Percentiles rank a stretch among this genome's conserved stretches.
These are phyloP conservation scores for Trididemnum nubilum DNA, from an alignment of 23 tunicate species.

Conservation along the genomic window DNA sequence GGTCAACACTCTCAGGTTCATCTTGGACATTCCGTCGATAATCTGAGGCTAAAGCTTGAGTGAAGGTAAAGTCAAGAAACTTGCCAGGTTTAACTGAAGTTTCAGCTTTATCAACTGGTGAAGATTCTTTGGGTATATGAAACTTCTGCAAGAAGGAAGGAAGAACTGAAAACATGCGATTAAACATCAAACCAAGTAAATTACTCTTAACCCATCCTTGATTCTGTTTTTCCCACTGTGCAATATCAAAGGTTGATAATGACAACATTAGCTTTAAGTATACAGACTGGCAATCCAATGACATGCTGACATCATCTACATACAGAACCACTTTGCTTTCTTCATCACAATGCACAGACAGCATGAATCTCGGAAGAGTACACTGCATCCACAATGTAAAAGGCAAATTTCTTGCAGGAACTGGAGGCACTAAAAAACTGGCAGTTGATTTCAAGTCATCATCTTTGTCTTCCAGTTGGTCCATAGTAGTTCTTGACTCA, in stretches of 20 bases:
- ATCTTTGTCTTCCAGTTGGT: not conserved
- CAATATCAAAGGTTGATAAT: constrained; percentile 33
- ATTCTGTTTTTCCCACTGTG: constrained; percentile 17
- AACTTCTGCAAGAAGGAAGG: constrained; percentile 53
- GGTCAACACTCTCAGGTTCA: constrained; percentile 26
- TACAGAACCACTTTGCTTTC: not conserved
- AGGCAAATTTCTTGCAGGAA: constrained; percentile 10
- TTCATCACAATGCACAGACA: not conserved
- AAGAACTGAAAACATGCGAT: constrained; percentile 47
- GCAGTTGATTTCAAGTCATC: constrained; percentile 40
- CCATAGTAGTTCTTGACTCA: not conserved
- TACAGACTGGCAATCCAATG: constrained; percentile 56
- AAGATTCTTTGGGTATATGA: constrained; percentile 5
- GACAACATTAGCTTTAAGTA: constrained; percentile 56
- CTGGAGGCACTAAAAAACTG: constrained; percentile 10
- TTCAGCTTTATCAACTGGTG: constrained; percentile 3
- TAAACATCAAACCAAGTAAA: constrained; percentile 11
- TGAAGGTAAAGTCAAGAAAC: constrained; percentile 60
- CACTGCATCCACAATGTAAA: constrained; percentile 72
- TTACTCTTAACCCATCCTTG: not conserved
- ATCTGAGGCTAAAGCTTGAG: constrained; percentile 59
- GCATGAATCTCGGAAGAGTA: constrained; percentile 47
- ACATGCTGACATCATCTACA: constrained; percentile 68
- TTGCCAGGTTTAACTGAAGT: constrained; percentile 32
- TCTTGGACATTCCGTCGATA: constrained; percentile 41